A percentile compares a stretch with the other conserved stretches of the same genome.
These are phyloP conservation scores for Hydra vulgaris DNA, from an alignment of 30 jellyfish, hydroid and myxozoan species.

Conservation along the genomic window DNA sequence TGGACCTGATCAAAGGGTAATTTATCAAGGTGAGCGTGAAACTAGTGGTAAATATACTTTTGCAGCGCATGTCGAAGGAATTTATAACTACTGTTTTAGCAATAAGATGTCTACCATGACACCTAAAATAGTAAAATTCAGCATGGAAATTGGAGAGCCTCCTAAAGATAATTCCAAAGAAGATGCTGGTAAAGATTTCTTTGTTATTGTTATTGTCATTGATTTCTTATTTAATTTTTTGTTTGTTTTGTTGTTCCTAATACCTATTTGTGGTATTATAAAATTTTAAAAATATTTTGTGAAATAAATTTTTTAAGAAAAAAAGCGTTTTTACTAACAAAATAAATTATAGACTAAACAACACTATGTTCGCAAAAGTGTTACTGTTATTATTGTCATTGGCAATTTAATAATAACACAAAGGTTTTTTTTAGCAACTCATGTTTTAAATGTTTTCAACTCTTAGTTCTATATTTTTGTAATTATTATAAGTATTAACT, in stretches of 20 bases:
- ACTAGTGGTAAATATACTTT: constrained; percentile 96
- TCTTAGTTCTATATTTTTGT: too few relatives aligned
- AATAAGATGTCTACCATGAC: constrained; percentile 99
- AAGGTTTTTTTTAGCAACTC: too few relatives aligned
- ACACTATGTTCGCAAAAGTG: too few relatives aligned
- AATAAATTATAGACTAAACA: too few relatives aligned
- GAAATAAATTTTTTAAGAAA: too few relatives aligned
- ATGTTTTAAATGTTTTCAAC: too few relatives aligned
- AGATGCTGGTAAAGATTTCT: constrained; percentile 72
- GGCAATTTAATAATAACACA: too few relatives aligned
- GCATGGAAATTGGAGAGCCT: constrained; percentile 98
- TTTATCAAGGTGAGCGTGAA: constrained; percentile 91
- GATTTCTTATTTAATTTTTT: neutral
- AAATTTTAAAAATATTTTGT: too few relatives aligned
- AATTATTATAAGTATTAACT: too few relatives aligned
- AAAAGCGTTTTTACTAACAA: too few relatives aligned
- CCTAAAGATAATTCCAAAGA: constrained; percentile 95
- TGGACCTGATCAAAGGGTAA: constrained; percentile 96
- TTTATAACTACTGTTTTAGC: constrained; percentile 86
- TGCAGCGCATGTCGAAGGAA: constrained; percentile 99
- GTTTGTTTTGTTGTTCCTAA: constrained; percentile 2
- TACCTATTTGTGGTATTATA: neutral
- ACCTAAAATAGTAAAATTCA: constrained; percentile 91
- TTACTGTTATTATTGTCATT: too few relatives aligned
- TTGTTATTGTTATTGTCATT: neutral